Evolutionary conservation across 1,140 invertebrate species (phyloP).

Genomic region (Trichonephila clavipes): DNA sequence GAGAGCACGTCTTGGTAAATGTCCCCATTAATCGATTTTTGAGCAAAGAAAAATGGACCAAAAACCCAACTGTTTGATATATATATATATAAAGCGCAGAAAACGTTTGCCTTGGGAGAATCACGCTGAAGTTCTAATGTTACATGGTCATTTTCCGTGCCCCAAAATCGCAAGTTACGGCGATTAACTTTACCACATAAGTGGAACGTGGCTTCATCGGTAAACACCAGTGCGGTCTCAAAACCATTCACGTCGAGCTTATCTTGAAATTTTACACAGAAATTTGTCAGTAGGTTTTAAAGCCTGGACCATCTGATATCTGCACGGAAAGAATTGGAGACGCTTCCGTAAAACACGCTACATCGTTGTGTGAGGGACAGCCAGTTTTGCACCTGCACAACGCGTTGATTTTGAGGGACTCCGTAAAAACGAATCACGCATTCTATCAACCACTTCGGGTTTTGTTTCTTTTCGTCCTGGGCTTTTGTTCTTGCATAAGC

Average conservation of each 20-base stretch:
- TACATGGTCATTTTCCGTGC: neutral
- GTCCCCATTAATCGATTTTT: slow-evolving; percentile 1
- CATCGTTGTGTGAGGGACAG: neutral
- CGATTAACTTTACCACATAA: slow-evolving; percentile 18
- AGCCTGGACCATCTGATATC: neutral
- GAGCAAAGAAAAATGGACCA: neutral
- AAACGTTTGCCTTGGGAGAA: slow-evolving; percentile 49
- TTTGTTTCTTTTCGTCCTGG: too few relatives aligned
- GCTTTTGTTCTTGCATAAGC: too few relatives aligned
- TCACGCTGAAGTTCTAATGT: neutral
- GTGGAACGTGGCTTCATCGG: slow-evolving; percentile 27
- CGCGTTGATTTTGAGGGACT: neutral
- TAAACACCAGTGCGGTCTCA: neutral
- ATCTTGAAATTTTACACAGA: neutral
- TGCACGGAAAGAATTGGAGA: neutral
- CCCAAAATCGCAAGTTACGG: neutral
- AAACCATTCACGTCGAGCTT: neutral
- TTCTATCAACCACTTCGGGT: too few relatives aligned
- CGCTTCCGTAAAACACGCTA: neutral
- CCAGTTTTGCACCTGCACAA: neutral
- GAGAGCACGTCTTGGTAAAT: too few relatives aligned
- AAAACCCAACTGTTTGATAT: neutral
- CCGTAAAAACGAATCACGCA: neutral
- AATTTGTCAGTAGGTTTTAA: too few relatives aligned
- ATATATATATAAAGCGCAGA: too few relatives aligned